Percentiles rank a stretch among this genome's conserved stretches.
phyloP scores from a whole-genome alignment of 2,113 vertebrate species.

The Pygathrix nemaeus region DNA sequence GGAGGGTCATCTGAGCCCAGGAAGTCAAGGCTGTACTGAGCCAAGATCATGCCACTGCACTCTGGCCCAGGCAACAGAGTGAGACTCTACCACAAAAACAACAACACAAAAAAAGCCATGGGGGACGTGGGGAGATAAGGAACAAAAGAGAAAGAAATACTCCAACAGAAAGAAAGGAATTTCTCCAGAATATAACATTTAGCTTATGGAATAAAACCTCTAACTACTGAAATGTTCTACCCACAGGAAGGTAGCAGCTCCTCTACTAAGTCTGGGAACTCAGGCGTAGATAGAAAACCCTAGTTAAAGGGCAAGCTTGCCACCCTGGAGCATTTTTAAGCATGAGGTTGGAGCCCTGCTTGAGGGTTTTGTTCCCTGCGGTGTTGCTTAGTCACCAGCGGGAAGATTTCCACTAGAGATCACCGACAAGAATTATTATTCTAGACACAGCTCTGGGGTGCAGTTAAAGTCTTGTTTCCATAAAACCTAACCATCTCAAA shows the following conservation, averaged over 20 bases:
- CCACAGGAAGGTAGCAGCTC: background rate
- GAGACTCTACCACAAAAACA: background rate
- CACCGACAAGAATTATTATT: background rate
- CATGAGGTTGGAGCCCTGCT: background rate
- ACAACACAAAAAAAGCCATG: background rate
- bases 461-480: constrained; percentile 47
- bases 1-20: background rate
- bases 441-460: constrained; percentile 38
- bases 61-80: background rate
- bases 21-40: background rate
- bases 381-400: background rate
- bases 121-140: background rate
- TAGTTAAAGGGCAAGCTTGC: background rate
- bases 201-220: background rate
- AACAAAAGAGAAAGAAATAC: background rate
- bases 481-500: background rate
- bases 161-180: background rate
- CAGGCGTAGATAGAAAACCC: background rate
- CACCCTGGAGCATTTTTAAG: background rate
- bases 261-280: background rate
- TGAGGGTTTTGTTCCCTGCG: background rate
- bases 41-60: background rate
- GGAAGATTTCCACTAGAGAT: background rate
- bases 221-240: background rate
- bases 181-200: background rate